Percentiles rank a stretch among this genome's conserved stretches.
phyloP scores from a whole-genome alignment of 1,140 invertebrate genomes.

The Plodia interpunctella region DNA sequence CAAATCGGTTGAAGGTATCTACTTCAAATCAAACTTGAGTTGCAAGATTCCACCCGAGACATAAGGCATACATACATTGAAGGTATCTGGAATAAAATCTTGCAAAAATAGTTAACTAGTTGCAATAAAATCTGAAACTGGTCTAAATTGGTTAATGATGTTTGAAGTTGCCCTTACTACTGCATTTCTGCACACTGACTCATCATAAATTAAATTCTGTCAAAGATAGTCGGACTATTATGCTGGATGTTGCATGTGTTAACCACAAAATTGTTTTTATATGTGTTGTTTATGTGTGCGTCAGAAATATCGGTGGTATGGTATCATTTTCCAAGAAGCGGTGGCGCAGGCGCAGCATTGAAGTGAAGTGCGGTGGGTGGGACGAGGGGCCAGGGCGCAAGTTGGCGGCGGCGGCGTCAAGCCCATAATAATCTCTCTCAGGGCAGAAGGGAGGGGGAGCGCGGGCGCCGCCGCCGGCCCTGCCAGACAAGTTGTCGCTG shows the following conservation, averaged over 20 bases:
- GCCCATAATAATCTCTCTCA: constrained; percentile 75
- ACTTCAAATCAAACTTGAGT: too few relatives aligned
- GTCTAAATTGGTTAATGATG: background rate
- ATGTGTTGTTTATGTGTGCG: constrained; percentile 40
- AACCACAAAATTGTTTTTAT: constrained; percentile 23
- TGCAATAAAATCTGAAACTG: too few relatives aligned
- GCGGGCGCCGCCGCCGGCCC: constrained; percentile 44
- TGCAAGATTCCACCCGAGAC: too few relatives aligned
- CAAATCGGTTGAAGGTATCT: too few relatives aligned
- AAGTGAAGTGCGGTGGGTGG: constrained; percentile 65
- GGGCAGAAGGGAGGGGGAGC: constrained; percentile 76
- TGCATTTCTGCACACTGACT: background rate
- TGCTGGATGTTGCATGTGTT: constrained; percentile 2
- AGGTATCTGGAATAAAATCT: too few relatives aligned
- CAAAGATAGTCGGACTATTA: constrained; percentile 23
- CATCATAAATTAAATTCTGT: constrained; percentile 24
- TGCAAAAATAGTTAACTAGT: too few relatives aligned
- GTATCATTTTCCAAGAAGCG: constrained; percentile 68
- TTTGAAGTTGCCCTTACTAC: too few relatives aligned
- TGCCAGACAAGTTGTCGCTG: constrained; percentile 69
- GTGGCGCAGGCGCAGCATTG: constrained; percentile 38
- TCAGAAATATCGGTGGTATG: constrained; percentile 41
- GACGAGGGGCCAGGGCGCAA: constrained; percentile 28
- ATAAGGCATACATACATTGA: too few relatives aligned
- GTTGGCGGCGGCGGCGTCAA: constrained; percentile 80